Evolutionary conservation across 1,140 invertebrate species (phyloP).

Genomic region (Pachyrhynchus sulphureomaculatus): DNA sequence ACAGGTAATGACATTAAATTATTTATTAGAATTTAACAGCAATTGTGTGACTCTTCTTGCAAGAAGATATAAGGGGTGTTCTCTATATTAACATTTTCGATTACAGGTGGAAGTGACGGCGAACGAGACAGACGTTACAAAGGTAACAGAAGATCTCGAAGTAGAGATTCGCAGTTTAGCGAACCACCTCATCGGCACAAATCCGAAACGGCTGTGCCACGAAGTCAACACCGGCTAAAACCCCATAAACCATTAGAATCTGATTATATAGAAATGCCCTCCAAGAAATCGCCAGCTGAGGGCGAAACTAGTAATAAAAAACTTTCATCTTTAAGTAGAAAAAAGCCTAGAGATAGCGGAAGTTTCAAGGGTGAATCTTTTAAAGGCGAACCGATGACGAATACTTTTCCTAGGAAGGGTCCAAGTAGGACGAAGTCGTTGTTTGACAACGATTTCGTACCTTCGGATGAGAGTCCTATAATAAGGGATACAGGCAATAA

Average conservation of each 20-base stretch:
- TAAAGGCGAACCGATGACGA: conserved; percentile 36
- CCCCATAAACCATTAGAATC: conserved; percentile 36
- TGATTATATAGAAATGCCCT: conserved; percentile 35
- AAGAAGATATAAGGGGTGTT: no score
- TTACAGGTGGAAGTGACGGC: conserved; percentile 46
- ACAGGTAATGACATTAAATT: conserved; percentile 33
- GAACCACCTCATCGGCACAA: conserved; percentile 46
- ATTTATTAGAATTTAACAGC: no score
- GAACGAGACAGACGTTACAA: conserved; percentile 49
- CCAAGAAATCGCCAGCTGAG: conserved; percentile 32
- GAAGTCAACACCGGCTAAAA: conserved; percentile 32
- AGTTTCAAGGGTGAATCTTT: conserved; percentile 38
- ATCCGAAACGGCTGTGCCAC: conserved; percentile 28
- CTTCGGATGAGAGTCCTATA: conserved; percentile 40
- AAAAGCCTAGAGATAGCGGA: conserved; percentile 45
- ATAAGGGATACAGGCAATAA: conserved; percentile 17
- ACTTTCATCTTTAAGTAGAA: conserved; percentile 29
- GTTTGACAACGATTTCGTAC: conserved; percentile 70
- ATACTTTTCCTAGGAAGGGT: conserved; percentile 43
- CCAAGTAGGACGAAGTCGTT: conserved; percentile 54
- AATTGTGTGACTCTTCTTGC: no score
- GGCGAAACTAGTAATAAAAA: conserved; percentile 38
- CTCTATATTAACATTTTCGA: neutral
- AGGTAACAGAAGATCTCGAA: conserved; percentile 42
- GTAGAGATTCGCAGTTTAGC: conserved; percentile 48